Conservation (phyloP, 2,113 vertebrate genomes). For the Toxostoma redivivum region DNA sequence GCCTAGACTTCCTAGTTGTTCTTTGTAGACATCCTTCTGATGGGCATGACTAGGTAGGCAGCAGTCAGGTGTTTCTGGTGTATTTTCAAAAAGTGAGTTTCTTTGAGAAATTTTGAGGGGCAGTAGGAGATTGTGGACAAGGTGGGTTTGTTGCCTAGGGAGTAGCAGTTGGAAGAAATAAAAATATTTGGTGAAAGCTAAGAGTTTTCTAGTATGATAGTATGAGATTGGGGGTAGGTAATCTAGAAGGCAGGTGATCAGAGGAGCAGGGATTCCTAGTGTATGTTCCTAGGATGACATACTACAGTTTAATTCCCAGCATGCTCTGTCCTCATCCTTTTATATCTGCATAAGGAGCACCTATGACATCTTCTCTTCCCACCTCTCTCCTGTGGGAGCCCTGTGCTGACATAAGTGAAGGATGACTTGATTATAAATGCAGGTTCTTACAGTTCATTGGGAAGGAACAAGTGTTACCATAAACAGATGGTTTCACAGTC, state of each 20-base stretch:
- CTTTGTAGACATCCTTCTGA: not conserved
- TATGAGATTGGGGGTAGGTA: not conserved
- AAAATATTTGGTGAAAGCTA: not conserved
- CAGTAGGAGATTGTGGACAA: not conserved
- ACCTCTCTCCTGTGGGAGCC: fast-evolving
- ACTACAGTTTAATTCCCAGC: not conserved
- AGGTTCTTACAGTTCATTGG: not conserved
- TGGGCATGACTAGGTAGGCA: not conserved
- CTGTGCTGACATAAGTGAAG: not conserved
- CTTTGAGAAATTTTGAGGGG: not conserved
- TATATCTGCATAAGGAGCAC: not conserved
- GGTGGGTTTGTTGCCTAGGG: not conserved
- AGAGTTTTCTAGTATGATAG: not conserved
- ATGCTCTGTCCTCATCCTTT: not conserved
- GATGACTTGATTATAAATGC: not conserved
- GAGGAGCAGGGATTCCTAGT: not conserved
- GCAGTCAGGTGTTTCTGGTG: not conserved
- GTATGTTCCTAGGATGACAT: not conserved
- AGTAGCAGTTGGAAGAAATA: not conserved
- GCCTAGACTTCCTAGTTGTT: not conserved
- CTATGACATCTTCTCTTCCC: not conserved
- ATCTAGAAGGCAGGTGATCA: not conserved
- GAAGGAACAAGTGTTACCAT: not conserved
- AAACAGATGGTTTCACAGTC: not conserved
- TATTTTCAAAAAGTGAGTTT: not conserved